Percentiles rank a stretch among this genome's conserved stretches.
phyloP scores from a whole-genome alignment of 2,113 vertebrate species.

The Porphyrio hochstetteri region DNA sequence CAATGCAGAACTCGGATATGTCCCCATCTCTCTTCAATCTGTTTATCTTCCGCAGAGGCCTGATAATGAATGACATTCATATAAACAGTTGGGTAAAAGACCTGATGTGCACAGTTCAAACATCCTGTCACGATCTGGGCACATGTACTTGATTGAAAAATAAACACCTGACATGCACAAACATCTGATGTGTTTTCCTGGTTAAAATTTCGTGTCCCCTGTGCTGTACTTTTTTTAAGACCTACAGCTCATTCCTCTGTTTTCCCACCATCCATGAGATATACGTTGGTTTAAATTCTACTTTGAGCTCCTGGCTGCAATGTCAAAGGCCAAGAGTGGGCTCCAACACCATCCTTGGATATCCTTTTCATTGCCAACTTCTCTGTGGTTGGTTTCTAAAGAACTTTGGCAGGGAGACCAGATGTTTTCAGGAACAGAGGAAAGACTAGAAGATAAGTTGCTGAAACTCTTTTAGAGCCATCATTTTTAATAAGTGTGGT shows the following conservation, averaged over 20 bases:
- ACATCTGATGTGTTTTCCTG: conserved; percentile 32
- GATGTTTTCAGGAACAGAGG: background rate
- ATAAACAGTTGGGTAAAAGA: conserved; percentile 61
- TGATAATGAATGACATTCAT: conserved; percentile 59
- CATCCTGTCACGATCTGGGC: conserved; percentile 61
- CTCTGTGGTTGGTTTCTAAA: background rate
- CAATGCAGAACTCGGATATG: conserved; percentile 34
- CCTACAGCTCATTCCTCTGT: background rate
- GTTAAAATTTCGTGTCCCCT: background rate
- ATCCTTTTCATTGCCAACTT: background rate
- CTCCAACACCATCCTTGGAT: background rate
- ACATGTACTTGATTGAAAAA: conserved; percentile 59
- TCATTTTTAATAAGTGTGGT: background rate
- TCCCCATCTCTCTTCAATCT: conserved; percentile 56
- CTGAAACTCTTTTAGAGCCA: background rate
- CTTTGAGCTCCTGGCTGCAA: background rate
- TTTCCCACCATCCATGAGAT: background rate
- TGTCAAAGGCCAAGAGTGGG: background rate
- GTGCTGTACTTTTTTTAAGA: background rate
- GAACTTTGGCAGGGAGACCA: background rate
- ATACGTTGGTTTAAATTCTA: background rate
- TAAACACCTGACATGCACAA: conserved; percentile 42
- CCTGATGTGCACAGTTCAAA: conserved; percentile 64
- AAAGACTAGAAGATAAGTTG: background rate
- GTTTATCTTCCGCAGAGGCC: conserved; percentile 54